Conservation (phyloP, 2,113 vertebrate species). For the Scophthalmus maximus region DNA sequence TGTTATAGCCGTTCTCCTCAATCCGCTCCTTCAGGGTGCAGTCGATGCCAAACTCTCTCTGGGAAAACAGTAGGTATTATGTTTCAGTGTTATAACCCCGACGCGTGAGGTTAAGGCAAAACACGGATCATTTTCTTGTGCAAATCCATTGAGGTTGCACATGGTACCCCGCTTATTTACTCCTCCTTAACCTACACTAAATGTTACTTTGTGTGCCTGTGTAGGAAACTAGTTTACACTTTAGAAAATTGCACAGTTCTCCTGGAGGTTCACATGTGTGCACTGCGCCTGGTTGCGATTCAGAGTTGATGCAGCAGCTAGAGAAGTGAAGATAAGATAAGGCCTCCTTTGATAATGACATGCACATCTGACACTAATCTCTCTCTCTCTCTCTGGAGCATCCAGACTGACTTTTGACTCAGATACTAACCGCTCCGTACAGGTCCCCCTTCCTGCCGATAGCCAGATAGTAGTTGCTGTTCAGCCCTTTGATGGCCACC, state of each 20-base stretch:
- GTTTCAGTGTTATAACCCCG: constrained; percentile 39
- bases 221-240: constrained; percentile 15
- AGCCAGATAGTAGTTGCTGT: constrained; percentile 96
- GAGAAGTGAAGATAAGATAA: constrained; percentile 63
- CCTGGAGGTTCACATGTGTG: constrained; percentile 31
- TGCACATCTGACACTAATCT: constrained; percentile 48
- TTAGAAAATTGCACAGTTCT: constrained; percentile 26
- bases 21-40: constrained; percentile 97
- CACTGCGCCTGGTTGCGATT: constrained; percentile 30
- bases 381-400: constrained; percentile 44
- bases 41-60: constrained; percentile 94
- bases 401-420: constrained; percentile 66
- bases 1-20: constrained; percentile 99
- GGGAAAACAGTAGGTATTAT: constrained; percentile 45
- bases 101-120: constrained; percentile 38
- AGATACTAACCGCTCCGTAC: constrained; percentile 94
- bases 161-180: constrained; percentile 20
- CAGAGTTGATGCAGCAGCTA: constrained; percentile 29
- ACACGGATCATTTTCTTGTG: constrained; percentile 12
- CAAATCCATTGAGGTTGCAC: constrained; percentile 22
- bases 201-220: constrained; percentile 21
- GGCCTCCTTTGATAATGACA: constrained; percentile 43
- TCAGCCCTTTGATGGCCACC: constrained; percentile 94
- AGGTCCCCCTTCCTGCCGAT: constrained; percentile 96
- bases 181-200: constrained; percentile 19